A percentile compares a stretch with the other conserved stretches of the same genome.
Conservation (phyloP, 2,113 vertebrate species). For the Anoura caudifer region DNA sequence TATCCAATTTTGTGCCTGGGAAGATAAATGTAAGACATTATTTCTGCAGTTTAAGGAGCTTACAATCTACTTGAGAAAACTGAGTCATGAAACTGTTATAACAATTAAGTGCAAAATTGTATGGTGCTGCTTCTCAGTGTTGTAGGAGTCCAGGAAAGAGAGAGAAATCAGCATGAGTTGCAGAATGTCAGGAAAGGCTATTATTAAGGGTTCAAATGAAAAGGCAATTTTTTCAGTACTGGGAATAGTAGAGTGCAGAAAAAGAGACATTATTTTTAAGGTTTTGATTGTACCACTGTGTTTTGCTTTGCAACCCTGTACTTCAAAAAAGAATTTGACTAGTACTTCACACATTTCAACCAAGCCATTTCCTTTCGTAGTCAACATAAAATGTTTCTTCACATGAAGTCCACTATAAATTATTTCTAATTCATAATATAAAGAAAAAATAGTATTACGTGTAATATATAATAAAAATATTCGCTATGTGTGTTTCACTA, state of each 20-base stretch:
- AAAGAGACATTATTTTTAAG: neutral
- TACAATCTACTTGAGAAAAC: slow-evolving; percentile 44
- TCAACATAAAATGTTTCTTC: neutral
- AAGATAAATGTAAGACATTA: slow-evolving; percentile 34
- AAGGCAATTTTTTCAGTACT: slow-evolving; percentile 19
- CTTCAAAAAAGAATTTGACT: slow-evolving; percentile 5
- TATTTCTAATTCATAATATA: slow-evolving; percentile 1
- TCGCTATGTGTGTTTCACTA: neutral
- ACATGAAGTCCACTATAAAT: neutral
- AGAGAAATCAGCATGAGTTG: neutral
- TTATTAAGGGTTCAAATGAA: slow-evolving; percentile 47
- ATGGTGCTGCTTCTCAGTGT: slow-evolving; percentile 35
- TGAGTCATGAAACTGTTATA: slow-evolving; percentile 47
- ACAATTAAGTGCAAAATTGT: slow-evolving; percentile 47
- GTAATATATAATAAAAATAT: neutral
- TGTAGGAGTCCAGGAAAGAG: neutral
- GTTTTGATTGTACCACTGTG: neutral
- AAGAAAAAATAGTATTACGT: slow-evolving; percentile 21
- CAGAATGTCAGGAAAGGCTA: slow-evolving; percentile 17
- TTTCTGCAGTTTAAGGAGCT: slow-evolving; percentile 29
- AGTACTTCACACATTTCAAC: neutral
- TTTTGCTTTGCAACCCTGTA: neutral
- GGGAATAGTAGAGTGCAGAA: neutral
- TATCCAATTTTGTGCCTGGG: slow-evolving; percentile 36
- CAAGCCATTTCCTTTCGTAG: neutral